Conservation (phyloP, 2,888 invertebrate genomes). For the Dilophus febrilis region DNA sequence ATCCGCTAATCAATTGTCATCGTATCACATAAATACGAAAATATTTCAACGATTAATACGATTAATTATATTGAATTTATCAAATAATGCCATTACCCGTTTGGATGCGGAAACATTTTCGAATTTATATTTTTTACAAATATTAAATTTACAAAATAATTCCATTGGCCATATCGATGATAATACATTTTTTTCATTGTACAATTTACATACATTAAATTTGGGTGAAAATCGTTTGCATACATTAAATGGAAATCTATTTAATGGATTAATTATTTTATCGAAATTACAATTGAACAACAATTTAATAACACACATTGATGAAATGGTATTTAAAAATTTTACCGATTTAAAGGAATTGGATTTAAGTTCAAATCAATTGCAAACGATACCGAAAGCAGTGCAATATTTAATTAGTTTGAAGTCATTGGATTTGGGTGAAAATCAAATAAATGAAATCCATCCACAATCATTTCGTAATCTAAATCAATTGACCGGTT, state of each 20-base stretch:
- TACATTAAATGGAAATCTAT: slow-evolving; percentile 61
- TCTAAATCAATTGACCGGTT: slow-evolving; percentile 68
- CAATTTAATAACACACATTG: slow-evolving; percentile 63
- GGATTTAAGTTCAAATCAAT: slow-evolving; percentile 73
- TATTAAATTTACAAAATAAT: slow-evolving; percentile 70
- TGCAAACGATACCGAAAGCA: slow-evolving; percentile 66
- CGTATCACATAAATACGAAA: slow-evolving; percentile 67
- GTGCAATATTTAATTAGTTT: slow-evolving; percentile 64
- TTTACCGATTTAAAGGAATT: slow-evolving; percentile 77
- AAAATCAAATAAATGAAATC: slow-evolving; percentile 74
- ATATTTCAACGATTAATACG: slow-evolving; percentile 74
- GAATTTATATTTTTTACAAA: slow-evolving; percentile 72
- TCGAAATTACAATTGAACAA: slow-evolving; percentile 73
- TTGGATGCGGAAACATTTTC: slow-evolving; percentile 73
- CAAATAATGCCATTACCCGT: slow-evolving; percentile 69
- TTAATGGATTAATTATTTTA: slow-evolving; percentile 68
- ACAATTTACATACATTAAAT: slow-evolving; percentile 78
- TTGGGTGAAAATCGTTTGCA: slow-evolving; percentile 74
- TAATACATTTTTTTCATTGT: slow-evolving; percentile 70
- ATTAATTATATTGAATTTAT: slow-evolving; percentile 67
- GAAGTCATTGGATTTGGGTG: slow-evolving; percentile 77
- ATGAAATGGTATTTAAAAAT: slow-evolving; percentile 68
- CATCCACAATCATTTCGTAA: slow-evolving; percentile 72
- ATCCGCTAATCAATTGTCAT: slow-evolving; percentile 69
- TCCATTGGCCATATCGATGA: slow-evolving; percentile 78